A percentile compares a stretch with the other conserved stretches of the same genome.
Conservation (phyloP, 2,888 invertebrate genomes). For the Aphelenchoides bicaudatus region DNA sequence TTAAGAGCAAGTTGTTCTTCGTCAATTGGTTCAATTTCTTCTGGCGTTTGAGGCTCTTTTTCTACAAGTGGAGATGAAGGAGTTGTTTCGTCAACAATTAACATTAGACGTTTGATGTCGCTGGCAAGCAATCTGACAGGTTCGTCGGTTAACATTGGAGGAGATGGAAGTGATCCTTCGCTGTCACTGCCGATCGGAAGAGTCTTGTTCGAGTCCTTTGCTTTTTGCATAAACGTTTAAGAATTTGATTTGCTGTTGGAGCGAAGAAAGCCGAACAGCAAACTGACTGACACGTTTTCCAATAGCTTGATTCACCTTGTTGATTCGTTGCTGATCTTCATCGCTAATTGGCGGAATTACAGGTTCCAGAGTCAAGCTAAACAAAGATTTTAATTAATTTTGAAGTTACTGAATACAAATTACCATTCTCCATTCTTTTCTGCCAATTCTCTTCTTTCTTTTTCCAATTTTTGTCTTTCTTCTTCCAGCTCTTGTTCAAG, state of each 20-base stretch:
- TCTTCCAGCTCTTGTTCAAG: neutral
- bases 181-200: too few relatives aligned
- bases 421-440: too few relatives aligned
- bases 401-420: too few relatives aligned
- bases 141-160: too few relatives aligned
- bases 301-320: neutral
- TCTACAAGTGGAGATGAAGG: neutral
- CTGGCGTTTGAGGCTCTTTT: neutral
- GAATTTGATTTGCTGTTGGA: conserved; percentile 3
- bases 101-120: neutral
- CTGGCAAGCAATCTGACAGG: neutral
- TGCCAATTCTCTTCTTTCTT: neutral
- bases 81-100: neutral
- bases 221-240: conserved; percentile 3
- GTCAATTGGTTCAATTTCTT: neutral
- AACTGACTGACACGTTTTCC: neutral
- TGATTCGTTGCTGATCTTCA: conserved; percentile 8
- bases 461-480: neutral
- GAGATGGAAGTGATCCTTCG: too few relatives aligned
- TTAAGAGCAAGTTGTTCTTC: conserved; percentile 3
- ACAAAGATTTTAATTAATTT: too few relatives aligned
- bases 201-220: too few relatives aligned
- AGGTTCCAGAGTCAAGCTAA: too few relatives aligned
- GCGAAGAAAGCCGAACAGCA: neutral
- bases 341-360: neutral